Evolutionary conservation across 2,797 vertebrate genomes (phyloP).

Genomic region (Paratrypauchen microcephalus): DNA sequence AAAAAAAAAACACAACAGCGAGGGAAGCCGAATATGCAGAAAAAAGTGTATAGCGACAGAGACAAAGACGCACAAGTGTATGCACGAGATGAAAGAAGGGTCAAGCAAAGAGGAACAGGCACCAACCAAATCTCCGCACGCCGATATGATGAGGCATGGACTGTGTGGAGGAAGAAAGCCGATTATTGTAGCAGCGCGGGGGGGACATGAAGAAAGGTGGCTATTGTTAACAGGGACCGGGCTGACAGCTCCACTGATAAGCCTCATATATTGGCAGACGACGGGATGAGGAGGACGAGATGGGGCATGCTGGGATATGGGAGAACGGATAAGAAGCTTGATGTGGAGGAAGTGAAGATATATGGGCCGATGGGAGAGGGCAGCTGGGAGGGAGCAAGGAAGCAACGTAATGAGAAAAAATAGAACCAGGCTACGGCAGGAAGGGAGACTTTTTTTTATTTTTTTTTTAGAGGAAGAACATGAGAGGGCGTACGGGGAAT

Average conservation of each 20-base stretch:
- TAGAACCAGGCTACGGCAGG: conserved; percentile 14
- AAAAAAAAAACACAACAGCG: background rate
- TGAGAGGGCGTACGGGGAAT: background rate
- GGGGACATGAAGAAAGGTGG: conserved; percentile 46
- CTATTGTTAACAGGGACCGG: conserved; percentile 38
- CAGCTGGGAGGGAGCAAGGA: background rate
- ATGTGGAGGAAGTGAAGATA: background rate
- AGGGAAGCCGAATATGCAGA: background rate
- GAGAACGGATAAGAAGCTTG: conserved; percentile 1
- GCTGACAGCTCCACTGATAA: conserved; percentile 56
- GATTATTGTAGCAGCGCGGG: conserved; percentile 44
- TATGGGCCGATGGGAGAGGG: background rate
- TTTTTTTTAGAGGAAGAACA: background rate
- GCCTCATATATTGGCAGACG: conserved; percentile 45
- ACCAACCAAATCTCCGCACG: conserved; percentile 25
- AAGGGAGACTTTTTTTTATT: background rate
- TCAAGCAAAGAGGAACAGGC: conserved; percentile 28
- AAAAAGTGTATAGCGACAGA: conserved; percentile 1
- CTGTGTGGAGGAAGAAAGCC: conserved; percentile 38
- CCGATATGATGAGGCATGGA: conserved; percentile 41
- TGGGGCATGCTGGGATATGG: background rate
- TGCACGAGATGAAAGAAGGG: conserved; percentile 24
- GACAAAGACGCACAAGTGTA: conserved; percentile 1
- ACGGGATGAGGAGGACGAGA: conserved; percentile 21
- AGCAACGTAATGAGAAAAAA: conserved; percentile 17